Evolutionary conservation across 2,113 vertebrate species (phyloP).

Genomic region (Chinchilla lanigera): DNA sequence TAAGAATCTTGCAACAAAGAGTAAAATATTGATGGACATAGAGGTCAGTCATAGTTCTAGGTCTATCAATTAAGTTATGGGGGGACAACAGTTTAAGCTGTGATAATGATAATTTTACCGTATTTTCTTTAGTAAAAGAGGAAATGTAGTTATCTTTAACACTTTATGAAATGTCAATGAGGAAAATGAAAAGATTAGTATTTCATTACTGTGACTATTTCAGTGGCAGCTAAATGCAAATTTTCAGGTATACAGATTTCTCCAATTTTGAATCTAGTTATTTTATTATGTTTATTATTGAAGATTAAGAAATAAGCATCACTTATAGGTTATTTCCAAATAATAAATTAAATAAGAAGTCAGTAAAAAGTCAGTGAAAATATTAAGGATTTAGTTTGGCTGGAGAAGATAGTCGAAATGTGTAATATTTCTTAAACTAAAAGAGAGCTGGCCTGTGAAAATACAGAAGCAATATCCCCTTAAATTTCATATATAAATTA

Average conservation of each 20-base stretch:
- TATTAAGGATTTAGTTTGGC: background rate
- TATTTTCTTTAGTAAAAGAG: background rate
- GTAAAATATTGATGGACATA: background rate
- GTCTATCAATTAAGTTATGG: background rate
- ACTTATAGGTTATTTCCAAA: background rate
- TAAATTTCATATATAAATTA: background rate
- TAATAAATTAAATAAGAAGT: background rate
- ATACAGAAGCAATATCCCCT: background rate
- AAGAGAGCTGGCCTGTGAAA: background rate
- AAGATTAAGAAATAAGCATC: background rate
- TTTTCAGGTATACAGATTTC: background rate
- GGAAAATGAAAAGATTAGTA: background rate
- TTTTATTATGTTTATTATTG: background rate
- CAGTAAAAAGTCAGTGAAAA: background rate
- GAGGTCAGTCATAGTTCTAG: background rate
- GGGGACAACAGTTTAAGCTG: background rate
- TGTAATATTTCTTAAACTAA: background rate
- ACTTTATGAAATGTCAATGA: background rate
- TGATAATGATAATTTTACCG: background rate
- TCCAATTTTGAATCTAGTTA: background rate
- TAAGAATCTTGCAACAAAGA: background rate
- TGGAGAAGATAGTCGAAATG: background rate
- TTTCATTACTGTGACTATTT: slow-evolving; percentile 3
- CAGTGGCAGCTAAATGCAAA: background rate
- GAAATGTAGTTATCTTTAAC: background rate